A percentile compares a stretch with the other conserved stretches of the same genome.
phyloP scores from a whole-genome alignment of 2,888 invertebrate species.

The Cetonia aurata region DNA sequence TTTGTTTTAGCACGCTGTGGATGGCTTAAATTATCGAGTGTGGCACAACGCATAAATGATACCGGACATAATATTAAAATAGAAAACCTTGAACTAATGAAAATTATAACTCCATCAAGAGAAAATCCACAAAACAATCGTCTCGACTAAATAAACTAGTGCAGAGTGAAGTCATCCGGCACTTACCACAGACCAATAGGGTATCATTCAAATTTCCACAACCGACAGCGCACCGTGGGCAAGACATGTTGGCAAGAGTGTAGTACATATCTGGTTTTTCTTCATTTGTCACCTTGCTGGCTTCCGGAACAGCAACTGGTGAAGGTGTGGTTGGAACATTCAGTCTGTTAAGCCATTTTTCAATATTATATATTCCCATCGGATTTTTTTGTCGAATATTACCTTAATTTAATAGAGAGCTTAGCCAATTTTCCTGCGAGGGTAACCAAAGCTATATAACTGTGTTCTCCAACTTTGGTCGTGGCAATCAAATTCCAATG shows the following conservation, averaged over 20 bases:
- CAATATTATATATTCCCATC: background rate
- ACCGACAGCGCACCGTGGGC: slow-evolving; percentile 82
- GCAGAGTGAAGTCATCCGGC: too few species aligned
- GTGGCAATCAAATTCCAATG: slow-evolving; percentile 75
- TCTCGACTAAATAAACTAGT: too few species aligned
- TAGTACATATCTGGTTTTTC: slow-evolving; percentile 72
- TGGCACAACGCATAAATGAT: too few species aligned
- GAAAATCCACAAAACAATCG: too few species aligned
- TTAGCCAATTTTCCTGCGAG: slow-evolving; percentile 73
- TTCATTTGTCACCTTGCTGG: slow-evolving; percentile 64
- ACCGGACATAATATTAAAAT: too few species aligned
- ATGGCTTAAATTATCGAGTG: too few species aligned
- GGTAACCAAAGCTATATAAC: slow-evolving; percentile 75
- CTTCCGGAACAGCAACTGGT: slow-evolving; percentile 63
- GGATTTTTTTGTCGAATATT: slow-evolving; percentile 10
- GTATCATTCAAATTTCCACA: slow-evolving; percentile 78
- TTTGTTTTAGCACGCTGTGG: too few species aligned
- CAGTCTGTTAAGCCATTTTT: slow-evolving; percentile 55
- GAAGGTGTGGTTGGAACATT: slow-evolving; percentile 66
- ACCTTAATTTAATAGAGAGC: slow-evolving; percentile 73
- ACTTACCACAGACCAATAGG: slow-evolving; percentile 82
- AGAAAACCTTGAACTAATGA: too few species aligned
- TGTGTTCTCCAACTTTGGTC: slow-evolving; percentile 71
- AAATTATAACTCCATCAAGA: too few species aligned
- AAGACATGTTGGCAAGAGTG: slow-evolving; percentile 73